Evolutionary conservation across 2,888 invertebrate species (phyloP).

Genomic region (Ferdinandea cuprea): DNA sequence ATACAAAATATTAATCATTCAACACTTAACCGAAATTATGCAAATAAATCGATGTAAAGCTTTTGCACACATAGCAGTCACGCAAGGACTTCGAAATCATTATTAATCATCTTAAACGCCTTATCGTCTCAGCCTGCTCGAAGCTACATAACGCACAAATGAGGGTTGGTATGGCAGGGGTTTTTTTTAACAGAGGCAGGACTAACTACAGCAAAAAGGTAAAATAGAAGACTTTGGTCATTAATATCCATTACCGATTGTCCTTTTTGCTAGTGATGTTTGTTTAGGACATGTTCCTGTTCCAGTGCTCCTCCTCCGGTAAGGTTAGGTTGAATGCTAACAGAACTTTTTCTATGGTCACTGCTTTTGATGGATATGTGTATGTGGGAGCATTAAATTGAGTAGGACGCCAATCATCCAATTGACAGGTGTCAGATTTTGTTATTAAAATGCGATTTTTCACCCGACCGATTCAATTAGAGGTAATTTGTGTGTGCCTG

Average conservation of each 20-base stretch:
- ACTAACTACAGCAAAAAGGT: conserved; percentile 25
- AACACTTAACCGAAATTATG: conserved; percentile 39
- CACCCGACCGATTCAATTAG: conserved; percentile 41
- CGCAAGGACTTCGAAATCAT: conserved; percentile 45
- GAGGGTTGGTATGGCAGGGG: background rate
- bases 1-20: conserved; percentile 39
- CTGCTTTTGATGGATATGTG: background rate
- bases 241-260: conserved; percentile 68
- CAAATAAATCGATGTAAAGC: conserved; percentile 49
- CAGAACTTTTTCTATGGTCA: background rate
- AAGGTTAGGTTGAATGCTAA: too few species aligned
- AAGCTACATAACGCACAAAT: background rate
- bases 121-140: conserved; percentile 40
- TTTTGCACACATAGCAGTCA: conserved; percentile 30
- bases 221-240: conserved; percentile 32
- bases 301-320: too few species aligned
- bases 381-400: conserved; percentile 13
- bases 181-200: background rate
- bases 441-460: conserved; percentile 43
- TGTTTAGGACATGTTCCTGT: conserved; percentile 46
- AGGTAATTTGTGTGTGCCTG: conserved; percentile 13
- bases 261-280: conserved; percentile 36
- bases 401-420: conserved; percentile 4
- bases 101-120: conserved; percentile 66
- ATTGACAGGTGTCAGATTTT: conserved; percentile 63